Evolutionary conservation across 2,888 invertebrate genomes (phyloP).

Genomic region (Lamellibrachia columna): DNA sequence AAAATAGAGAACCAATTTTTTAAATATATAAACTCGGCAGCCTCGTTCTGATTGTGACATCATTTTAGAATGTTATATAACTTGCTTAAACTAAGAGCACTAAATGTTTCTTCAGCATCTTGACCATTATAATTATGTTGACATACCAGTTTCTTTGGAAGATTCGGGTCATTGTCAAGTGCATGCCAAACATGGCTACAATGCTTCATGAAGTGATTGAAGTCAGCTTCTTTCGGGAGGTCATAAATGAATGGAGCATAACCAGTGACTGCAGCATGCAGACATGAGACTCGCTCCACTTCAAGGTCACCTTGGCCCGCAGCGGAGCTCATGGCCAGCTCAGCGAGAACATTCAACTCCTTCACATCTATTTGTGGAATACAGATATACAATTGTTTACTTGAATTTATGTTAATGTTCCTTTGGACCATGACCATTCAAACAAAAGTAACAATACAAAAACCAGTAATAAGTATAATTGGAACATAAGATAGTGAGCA

Average conservation of each 20-base stretch:
- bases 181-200: conserved; percentile 54
- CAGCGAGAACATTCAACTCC: conserved; percentile 48
- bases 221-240: conserved; percentile 43
- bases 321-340: conserved; percentile 54
- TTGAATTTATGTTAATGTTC: not conserved
- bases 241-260: conserved; percentile 61
- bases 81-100: not conserved
- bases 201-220: conserved; percentile 45
- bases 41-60: no score
- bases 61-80: not conserved
- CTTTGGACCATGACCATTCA: not conserved
- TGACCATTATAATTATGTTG: not conserved
- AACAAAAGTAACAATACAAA: no score
- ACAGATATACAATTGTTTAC: not conserved
- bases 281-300: conserved; percentile 52
- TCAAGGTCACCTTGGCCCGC: conserved; percentile 53
- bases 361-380: conserved; percentile 18
- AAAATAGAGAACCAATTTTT: no score
- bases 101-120: not conserved
- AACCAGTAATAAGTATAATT: no score
- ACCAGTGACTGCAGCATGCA: conserved; percentile 57
- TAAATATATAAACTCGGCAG: no score
- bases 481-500: no score
- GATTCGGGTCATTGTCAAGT: conserved; percentile 46
- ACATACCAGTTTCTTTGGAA: conserved; percentile 54